Conservation (phyloP, 1,140 invertebrate genomes). For the Phthorimaea operculella region DNA sequence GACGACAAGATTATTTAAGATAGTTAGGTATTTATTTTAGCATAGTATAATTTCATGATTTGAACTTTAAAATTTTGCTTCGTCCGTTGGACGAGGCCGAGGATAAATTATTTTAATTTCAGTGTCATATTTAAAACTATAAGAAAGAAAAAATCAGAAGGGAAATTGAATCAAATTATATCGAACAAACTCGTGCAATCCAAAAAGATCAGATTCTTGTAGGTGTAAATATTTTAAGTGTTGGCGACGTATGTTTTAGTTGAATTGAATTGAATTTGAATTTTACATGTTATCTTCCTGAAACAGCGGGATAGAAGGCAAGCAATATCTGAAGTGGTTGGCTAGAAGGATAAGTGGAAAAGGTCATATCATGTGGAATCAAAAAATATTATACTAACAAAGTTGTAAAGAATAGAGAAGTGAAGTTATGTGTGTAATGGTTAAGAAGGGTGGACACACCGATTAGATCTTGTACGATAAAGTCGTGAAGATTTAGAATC, state of each 20-base stretch:
- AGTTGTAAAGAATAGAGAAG: conserved; percentile 45
- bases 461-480: conserved; percentile 49
- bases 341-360: conserved; percentile 44
- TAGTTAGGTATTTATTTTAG: conserved; percentile 69
- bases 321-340: conserved; percentile 52
- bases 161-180: conserved; percentile 19
- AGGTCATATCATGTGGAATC: conserved; percentile 63
- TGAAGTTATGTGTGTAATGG: conserved; percentile 45
- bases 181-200: conserved; percentile 37
- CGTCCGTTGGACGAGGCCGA: conserved; percentile 38
- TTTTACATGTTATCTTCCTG: conserved; percentile 22
- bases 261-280: conserved; percentile 19
- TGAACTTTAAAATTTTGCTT: conserved; percentile 43
- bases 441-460: conserved; percentile 45
- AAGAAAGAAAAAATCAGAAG: conserved; percentile 16
- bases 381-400: conserved; percentile 46
- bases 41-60: conserved; percentile 57
- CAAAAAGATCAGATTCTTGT: conserved; percentile 25
- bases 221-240: conserved; percentile 24
- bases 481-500: conserved; percentile 60
- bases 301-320: conserved; percentile 30
- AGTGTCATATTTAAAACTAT: conserved; percentile 43
- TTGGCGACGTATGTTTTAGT: conserved; percentile 27
- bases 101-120: conserved; percentile 34
- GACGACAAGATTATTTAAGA: conserved; percentile 66